Base-by-base conservation (phyloP, 2,113 vertebrate species). In the Pristiophorus japonicus region DNA sequence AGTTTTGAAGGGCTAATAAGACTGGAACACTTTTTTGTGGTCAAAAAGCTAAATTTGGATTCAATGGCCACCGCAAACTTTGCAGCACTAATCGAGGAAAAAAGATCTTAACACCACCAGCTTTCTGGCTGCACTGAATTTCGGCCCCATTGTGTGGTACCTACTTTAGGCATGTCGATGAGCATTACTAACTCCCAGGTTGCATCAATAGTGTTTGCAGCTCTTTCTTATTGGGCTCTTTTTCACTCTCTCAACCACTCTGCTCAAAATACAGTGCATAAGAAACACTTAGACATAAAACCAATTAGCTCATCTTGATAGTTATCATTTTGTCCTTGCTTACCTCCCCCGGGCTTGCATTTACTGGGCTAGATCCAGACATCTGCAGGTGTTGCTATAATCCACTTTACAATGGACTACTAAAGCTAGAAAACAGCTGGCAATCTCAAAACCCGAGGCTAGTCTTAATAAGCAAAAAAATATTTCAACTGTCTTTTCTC, bases 251-350 rank as follows among this genome's bases (percentile, higher is more conserved):
- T 38, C 78, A 81, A 81, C 38, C 78, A 81, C 78, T 81, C 78
- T 81, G 38, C 78, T 18, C 38, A 81, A 81, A 81, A 81, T 38
- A 81, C 38, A 81, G 22, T 12, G 38, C 78, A 81, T 45, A 81
- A 42, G n/a, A 81, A 81, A 81, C 78, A 45, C 78, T 81, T 42
- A 16, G 78, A 42, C 78, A 81, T 81, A 38, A 81, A 81, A 81
- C 78, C 78, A 81, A 81, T 81, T 81, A 81, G 78, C 38, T 81
- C 78, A 45, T 81, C 78, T 42, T 81, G 78, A 81, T 81, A 38
- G 78, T 81, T 42, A 81, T 81, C 78, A 81, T 38, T 81, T 81
- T 81, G 78, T 81, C 78, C 78, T 81, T 45, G 78, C 78, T 81
- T 81, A 81, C 42, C 16, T 81, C 78, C 38, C 78, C 45, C 78